Evolutionary conservation across 2,797 vertebrate species (phyloP).

Genomic region (Danio choprae): DNA sequence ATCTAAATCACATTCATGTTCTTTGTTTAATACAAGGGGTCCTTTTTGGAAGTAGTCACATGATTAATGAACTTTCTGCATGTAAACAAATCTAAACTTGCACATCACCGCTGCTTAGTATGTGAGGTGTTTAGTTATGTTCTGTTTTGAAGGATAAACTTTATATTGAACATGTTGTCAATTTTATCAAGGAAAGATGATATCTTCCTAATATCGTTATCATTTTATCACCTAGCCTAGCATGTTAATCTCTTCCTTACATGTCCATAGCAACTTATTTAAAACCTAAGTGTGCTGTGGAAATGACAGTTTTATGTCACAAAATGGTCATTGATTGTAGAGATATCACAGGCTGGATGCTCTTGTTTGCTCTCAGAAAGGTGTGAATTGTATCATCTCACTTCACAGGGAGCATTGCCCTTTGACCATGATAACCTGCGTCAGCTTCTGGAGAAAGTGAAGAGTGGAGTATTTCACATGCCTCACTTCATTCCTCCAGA

Average conservation of each 20-base stretch:
- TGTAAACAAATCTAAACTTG: too few relatives aligned
- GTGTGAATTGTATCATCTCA: constrained; percentile 10
- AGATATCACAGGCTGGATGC: not conserved
- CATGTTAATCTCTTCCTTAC: not conserved
- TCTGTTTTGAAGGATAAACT: too few relatives aligned
- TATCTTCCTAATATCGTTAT: too few relatives aligned
- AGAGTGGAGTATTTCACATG: constrained; percentile 93
- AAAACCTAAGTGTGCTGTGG: not conserved
- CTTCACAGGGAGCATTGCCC: constrained; percentile 86
- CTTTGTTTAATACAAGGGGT: too few relatives aligned
- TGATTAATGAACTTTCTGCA: too few relatives aligned
- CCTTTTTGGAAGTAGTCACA: too few relatives aligned
- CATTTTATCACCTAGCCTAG: not conserved
- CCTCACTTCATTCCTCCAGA: constrained; percentile 92
- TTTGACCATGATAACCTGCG: constrained; percentile 93
- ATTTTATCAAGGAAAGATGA: too few relatives aligned
- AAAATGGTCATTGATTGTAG: not conserved
- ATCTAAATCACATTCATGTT: too few relatives aligned
- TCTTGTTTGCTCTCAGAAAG: constrained; percentile 3
- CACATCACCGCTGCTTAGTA: too few relatives aligned
- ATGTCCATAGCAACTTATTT: not conserved
- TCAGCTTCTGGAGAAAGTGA: constrained; percentile 93
- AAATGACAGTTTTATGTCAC: not conserved
- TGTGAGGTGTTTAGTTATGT: too few relatives aligned
- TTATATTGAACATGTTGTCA: too few relatives aligned